Evolutionary conservation across 1,140 invertebrate species (phyloP), one percentile per base, ranked within the genome.

Genomic region (Drosophila funebris): DNA sequence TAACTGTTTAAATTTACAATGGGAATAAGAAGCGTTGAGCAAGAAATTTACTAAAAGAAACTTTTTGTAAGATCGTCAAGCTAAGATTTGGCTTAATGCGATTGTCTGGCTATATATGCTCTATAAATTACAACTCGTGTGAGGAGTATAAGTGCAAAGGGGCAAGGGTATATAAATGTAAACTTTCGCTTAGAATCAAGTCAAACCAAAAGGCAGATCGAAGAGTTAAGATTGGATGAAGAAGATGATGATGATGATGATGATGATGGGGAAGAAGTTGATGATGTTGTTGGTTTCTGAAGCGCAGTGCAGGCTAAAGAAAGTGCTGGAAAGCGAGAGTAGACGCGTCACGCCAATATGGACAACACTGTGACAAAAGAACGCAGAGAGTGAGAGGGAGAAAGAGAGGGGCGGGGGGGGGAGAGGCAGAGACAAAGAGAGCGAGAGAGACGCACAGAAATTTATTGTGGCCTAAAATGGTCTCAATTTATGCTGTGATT

Each of bases 401-500:
- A 44, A n/a, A 22, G 20, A n/a, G 2, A 8, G n/a, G 1, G 14
- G 6, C 33, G 18, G 14, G 20, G 8, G 2, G 5, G n/a, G 1
- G 14, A 8, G 33, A 22, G 29, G 9, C 7, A 22, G 39, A 5
- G 37, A 14, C 0, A 22, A 37, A 22, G n/a, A 29, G 36, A 29
- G 14, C 57, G 39, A 64, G 48, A n/a, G n/a, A 18, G 69, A 18
- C 57, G 22, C 2, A 44, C 27, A 76, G 73, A 77, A 85, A 76
- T 71, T 53, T 78, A 87, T 63, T 85, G 50, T 81, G 78, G 64
- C 76, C 69, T 85, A 70, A 87, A 85, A 87, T 78, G 78, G 78
- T 41, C 22, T 44, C 79, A 63, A 78, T 87, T 80, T 77, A 62
- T 60, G 64, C 70, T 37, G 37, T 46, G 76, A 71, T 71, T 72